Base-by-base conservation (phyloP, 2,113 vertebrate species). In the Orientallactaga bullata region DNA sequence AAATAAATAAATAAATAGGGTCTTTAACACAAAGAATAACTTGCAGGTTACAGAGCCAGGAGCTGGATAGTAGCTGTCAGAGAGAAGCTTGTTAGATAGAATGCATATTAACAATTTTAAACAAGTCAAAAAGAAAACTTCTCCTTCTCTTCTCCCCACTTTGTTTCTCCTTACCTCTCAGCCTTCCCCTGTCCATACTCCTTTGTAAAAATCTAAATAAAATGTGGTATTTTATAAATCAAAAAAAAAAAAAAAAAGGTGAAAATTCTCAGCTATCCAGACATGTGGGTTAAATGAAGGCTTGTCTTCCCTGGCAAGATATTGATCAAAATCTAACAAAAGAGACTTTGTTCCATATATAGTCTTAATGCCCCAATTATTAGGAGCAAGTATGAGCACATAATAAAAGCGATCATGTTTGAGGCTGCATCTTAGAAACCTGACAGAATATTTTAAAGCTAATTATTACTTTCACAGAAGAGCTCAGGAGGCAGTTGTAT, bases 91-190 rank as follows among this genome's bases (percentile, higher is more conserved):
- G 89, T 97, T 94, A 85, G 90, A 90, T 94, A 94, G 88, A 95
- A 90, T 95, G 65, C 69, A 95, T 97, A 90, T 97, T 97, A 97
- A 97, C 98, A 97, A 97, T 98, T 98, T 98, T 97, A 98, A 97
- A 90, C 78, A 97, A 83, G 71, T 60, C 95, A 74, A 93, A 81
- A 89, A 39, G 65, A 79, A 93, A 61, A 26, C 60, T 96, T 47
- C 5, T 47, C 5, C 42, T 47, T 47, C 42, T 47, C 42, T 47
- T 47, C 42, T 47, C 42, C 42, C 42, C 42, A 47, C 42, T 47
- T 47, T 47, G 42, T 47, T 47, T 47, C 42, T 47, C 42, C 42
- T 47, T 47, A 8, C 42, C 42, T 47, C 42, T 47, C 42, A 47
- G 42, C 42, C 42, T 47, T 47, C 42, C 42, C 42, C 42, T 47